phyloP scores from a whole-genome alignment of 2,888 invertebrate genomes.

The Mactromeris polynyma region DNA sequence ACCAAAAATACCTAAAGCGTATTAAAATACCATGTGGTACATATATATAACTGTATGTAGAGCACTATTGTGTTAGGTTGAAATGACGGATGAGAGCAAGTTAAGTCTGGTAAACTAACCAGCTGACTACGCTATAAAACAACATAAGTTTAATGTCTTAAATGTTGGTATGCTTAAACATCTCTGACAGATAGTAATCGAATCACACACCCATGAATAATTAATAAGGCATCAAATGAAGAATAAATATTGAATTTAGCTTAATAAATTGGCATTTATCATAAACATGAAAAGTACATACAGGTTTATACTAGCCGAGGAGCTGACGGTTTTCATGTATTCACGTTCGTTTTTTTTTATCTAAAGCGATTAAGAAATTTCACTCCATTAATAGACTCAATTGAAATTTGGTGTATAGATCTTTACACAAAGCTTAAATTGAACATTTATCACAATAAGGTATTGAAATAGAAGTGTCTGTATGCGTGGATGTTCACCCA shows the following conservation, averaged over 20 bases:
- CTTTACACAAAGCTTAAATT: slow-evolving; percentile 50
- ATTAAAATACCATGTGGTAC: slow-evolving; percentile 24
- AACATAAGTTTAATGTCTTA: slow-evolving; percentile 9
- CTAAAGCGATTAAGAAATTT: slow-evolving; percentile 46
- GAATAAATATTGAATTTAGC: slow-evolving; percentile 32
- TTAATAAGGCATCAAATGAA: slow-evolving; percentile 36
- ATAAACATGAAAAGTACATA: neutral
- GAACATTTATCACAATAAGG: slow-evolving; percentile 50
- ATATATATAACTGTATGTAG: slow-evolving; percentile 17
- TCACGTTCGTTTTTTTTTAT: slow-evolving; percentile 41
- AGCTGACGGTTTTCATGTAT: slow-evolving; percentile 20
- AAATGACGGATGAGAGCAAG: neutral
- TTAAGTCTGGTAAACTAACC: neutral
- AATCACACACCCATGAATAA: slow-evolving; percentile 54
- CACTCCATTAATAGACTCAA: slow-evolving; percentile 49
- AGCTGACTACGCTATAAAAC: neutral
- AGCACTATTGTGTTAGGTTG: neutral
- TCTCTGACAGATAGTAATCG: slow-evolving; percentile 28
- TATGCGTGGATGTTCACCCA: slow-evolving; percentile 35
- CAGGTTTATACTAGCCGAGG: slow-evolving; percentile 22
- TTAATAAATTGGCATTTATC: slow-evolving; percentile 21
- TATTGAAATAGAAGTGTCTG: slow-evolving; percentile 40
- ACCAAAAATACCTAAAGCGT: slow-evolving; percentile 34
- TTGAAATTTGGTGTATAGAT: slow-evolving; percentile 31
- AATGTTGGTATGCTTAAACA: neutral